A percentile compares a stretch with the other conserved stretches of the same genome.
phyloP scores from a whole-genome alignment of 2,888 invertebrate genomes.

The Agonopterix alstromeriana region DNA sequence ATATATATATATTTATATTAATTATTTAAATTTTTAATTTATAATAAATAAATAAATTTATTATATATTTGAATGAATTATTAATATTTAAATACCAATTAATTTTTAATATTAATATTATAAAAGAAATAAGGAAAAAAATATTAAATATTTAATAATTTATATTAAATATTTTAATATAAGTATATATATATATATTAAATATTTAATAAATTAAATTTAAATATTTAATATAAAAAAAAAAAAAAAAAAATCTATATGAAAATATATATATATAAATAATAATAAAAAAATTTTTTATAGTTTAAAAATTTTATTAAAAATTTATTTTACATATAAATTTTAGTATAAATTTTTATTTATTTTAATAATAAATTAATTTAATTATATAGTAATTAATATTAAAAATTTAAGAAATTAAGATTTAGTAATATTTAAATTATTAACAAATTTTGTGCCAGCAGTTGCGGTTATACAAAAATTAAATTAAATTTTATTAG shows the following conservation, averaged over 20 bases:
- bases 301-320: conserved; percentile 64
- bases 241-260: conserved; percentile 52
- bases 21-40: conserved; percentile 19
- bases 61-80: conserved; percentile 16
- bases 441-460: conserved; percentile 81
- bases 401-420: conserved; percentile 78
- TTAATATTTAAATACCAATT: conserved; percentile 9
- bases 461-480: conserved; percentile 83
- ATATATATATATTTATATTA: conserved; percentile 17
- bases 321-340: conserved; percentile 75
- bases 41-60: conserved; percentile 17
- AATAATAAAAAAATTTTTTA: conserved; percentile 59
- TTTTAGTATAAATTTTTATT: conserved; percentile 60
- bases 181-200: conserved; percentile 11
- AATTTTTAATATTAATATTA: conserved; percentile 15
- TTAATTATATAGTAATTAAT: conserved; percentile 54
- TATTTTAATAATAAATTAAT: conserved; percentile 44
- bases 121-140: conserved; percentile 11
- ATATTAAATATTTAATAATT: conserved; percentile 17
- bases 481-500: conserved; percentile 74
- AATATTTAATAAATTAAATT: conserved; percentile 16
- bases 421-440: conserved; percentile 76
- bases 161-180: conserved; percentile 14
- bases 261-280: conserved; percentile 29
- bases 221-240: conserved; percentile 28